Percentiles rank a stretch among this genome's conserved stretches.
phyloP scores from a whole-genome alignment of 2,888 invertebrate species.

The Cosmorhoe ocellata region DNA sequence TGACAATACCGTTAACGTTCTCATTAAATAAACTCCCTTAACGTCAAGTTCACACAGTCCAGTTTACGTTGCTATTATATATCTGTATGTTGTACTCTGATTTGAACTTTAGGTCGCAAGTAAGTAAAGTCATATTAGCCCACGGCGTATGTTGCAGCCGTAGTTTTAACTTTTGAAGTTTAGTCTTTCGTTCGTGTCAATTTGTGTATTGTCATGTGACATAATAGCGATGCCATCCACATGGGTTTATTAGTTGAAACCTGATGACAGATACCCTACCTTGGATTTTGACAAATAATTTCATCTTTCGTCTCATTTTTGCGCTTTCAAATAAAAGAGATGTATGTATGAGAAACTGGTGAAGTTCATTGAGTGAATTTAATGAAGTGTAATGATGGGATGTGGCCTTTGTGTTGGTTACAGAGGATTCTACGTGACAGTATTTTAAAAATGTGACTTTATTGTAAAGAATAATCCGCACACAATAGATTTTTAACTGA shows the following conservation, averaged over 20 bases:
- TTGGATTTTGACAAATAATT: conserved; percentile 59
- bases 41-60: conserved; percentile 15
- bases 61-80: conserved; percentile 16
- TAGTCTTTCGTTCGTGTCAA: conserved; percentile 79
- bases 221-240: conserved; percentile 79
- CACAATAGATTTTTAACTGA: not conserved
- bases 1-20: conserved; percentile 43
- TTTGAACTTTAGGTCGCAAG: not conserved
- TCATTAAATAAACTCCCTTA: conserved; percentile 39
- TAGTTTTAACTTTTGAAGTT: conserved; percentile 75
- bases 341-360: conserved; percentile 57
- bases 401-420: conserved; percentile 55
- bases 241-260: conserved; percentile 76
- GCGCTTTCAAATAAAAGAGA: conserved; percentile 38
- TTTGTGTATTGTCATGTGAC: conserved; percentile 81
- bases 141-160: conserved; percentile 20
- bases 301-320: conserved; percentile 38
- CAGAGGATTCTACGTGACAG: conserved; percentile 53
- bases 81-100: not conserved
- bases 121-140: conserved; percentile 17
- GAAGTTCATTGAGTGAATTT: conserved; percentile 71
- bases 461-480: conserved; percentile 39
- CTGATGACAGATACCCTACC: conserved; percentile 71
- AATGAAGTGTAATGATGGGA: conserved; percentile 71
- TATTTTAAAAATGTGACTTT: conserved; percentile 57